Percentiles rank a stretch among this genome's conserved stretches.
Evolutionary conservation across 2,113 vertebrate genomes (phyloP).

Genomic region (Aspidoscelis tigris): DNA sequence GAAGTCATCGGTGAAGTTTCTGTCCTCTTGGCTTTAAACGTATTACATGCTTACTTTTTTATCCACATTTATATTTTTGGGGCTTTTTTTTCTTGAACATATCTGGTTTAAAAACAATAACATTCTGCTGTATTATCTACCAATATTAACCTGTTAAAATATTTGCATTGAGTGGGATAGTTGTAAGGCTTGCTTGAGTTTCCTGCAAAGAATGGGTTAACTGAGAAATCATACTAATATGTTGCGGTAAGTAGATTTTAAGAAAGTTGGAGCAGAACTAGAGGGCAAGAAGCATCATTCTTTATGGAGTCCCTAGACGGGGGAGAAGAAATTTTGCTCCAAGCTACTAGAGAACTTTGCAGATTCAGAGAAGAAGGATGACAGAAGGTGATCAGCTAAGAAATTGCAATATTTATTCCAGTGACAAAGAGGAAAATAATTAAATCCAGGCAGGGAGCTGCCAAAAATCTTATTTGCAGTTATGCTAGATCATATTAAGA

Average conservation of each 20-base stretch:
- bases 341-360: neutral
- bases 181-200: constrained; percentile 2
- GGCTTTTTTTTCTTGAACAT: constrained; percentile 5
- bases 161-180: constrained; percentile 12
- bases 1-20: constrained; percentile 5
- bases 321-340: constrained; percentile 6
- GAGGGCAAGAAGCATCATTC: neutral
- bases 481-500: constrained; percentile 9
- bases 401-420: neutral
- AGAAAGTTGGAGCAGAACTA: constrained; percentile 35
- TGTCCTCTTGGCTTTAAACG: constrained; percentile 21
- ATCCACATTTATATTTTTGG: neutral
- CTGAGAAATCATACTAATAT: neutral
- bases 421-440: neutral
- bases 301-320: neutral
- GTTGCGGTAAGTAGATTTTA: neutral
- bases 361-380: neutral
- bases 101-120: neutral
- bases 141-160: neutral
- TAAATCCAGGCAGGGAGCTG: constrained; percentile 1
- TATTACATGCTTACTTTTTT: constrained; percentile 18
- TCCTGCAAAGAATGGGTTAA: constrained; percentile 23
- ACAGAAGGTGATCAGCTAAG: neutral
- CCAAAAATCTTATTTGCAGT: neutral
- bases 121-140: constrained; percentile 17